Conservation (phyloP, 2,797 vertebrate genomes). For the Ptychobarbus kaznakovi region DNA sequence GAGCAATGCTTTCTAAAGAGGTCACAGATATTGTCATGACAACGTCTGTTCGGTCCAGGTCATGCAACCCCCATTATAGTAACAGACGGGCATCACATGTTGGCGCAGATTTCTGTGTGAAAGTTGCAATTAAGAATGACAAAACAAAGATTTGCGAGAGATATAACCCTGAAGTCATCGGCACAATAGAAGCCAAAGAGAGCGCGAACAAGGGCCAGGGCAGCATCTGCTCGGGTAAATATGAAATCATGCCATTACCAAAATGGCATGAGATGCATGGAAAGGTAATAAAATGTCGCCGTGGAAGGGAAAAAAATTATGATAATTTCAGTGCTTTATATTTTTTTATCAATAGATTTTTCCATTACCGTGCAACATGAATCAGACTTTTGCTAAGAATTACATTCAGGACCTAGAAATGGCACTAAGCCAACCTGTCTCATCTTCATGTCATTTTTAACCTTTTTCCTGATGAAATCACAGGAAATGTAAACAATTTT, state of each 20-base stretch:
- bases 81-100: constrained; percentile 8
- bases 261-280: constrained; percentile 52
- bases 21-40: constrained; percentile 28
- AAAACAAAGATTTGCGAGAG: constrained; percentile 46
- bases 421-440: constrained; percentile 31
- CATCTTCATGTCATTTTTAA: constrained; percentile 24
- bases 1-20: constrained; percentile 17
- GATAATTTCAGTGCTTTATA: constrained; percentile 47
- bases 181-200: constrained; percentile 57
- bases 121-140: constrained; percentile 53
- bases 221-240: constrained; percentile 60
- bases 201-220: constrained; percentile 41
- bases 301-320: constrained; percentile 38
- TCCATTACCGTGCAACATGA: constrained; percentile 59
- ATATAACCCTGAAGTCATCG: constrained; percentile 27
- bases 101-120: constrained; percentile 25
- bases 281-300: constrained; percentile 61
- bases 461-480: constrained; percentile 10
- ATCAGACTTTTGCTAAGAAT: constrained; percentile 50
- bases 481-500: constrained; percentile 26
- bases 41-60: constrained; percentile 41
- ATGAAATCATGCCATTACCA: constrained; percentile 57
- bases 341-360: constrained; percentile 54
- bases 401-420: constrained; percentile 46
- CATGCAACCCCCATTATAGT: constrained; percentile 26